Percentiles rank a stretch among this genome's conserved stretches.
phyloP scores from a whole-genome alignment of 2,113 vertebrate genomes.

The Mionectes macconnelli region DNA sequence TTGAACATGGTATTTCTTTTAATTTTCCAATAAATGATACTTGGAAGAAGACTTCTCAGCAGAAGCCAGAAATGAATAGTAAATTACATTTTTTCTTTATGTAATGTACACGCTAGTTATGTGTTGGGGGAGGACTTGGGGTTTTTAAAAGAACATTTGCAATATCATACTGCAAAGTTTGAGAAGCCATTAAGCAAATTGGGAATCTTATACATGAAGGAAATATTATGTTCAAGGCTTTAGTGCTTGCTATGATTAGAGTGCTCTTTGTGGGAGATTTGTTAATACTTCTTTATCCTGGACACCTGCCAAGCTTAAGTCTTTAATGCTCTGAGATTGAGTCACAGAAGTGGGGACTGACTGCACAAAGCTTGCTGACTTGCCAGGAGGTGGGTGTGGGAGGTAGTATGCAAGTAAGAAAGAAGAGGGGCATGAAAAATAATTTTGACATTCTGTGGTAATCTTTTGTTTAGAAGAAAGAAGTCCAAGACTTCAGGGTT shows the following conservation, averaged over 20 bases:
- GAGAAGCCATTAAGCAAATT: slow-evolving; percentile 40
- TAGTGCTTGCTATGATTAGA: slow-evolving; percentile 46
- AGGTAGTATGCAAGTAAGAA: not conserved
- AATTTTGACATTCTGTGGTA: not conserved
- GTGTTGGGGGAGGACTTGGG: not conserved
- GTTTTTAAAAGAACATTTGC: slow-evolving; percentile 1
- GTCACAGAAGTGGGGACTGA: slow-evolving; percentile 3
- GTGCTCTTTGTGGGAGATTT: slow-evolving; percentile 44
- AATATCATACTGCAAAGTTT: not conserved
- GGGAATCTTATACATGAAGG: not conserved
- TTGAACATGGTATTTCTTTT: slow-evolving; percentile 22
- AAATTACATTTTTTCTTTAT: not conserved
- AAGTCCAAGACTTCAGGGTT: not conserved
- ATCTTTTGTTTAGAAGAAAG: not conserved
- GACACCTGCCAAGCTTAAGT: slow-evolving; percentile 46
- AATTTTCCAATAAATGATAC: slow-evolving; percentile 27
- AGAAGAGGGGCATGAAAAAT: not conserved
- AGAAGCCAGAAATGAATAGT: slow-evolving; percentile 23
- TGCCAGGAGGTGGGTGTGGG: slow-evolving; percentile 39
- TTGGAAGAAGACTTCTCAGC: slow-evolving; percentile 33
- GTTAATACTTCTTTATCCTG: slow-evolving; percentile 50
- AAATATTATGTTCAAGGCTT: slow-evolving; percentile 53
- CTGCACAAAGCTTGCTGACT: slow-evolving; percentile 17
- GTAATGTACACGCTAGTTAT: not conserved
- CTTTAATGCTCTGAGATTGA: slow-evolving; percentile 43